Evolutionary conservation across 1,140 invertebrate species (phyloP).

Genomic region (Formica exsecta): DNA sequence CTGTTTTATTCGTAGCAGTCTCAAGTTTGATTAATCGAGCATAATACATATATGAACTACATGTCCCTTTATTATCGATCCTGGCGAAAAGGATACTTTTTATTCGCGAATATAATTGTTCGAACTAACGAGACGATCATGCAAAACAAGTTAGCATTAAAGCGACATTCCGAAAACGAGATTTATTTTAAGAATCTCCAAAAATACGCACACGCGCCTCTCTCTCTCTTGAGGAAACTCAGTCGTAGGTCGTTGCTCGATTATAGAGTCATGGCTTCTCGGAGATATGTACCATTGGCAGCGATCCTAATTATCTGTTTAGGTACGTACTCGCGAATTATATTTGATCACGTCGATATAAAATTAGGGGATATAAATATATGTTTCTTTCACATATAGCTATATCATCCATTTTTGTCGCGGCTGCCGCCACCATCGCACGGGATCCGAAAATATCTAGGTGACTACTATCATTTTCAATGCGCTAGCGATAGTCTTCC

Average conservation of each 20-base stretch:
- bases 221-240: conserved; percentile 54
- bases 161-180: conserved; percentile 63
- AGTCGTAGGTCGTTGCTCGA: conserved; percentile 65
- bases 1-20: conserved; percentile 16
- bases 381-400: conserved; percentile 32
- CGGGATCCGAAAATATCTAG: conserved; percentile 10
- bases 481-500: background rate
- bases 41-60: background rate
- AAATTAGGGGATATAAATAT: background rate
- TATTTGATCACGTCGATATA: background rate
- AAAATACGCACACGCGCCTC: conserved; percentile 71
- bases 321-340: conserved; percentile 59
- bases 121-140: background rate
- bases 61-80: background rate
- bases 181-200: conserved; percentile 79
- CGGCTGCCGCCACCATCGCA: background rate
- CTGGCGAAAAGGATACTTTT: background rate
- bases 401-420: conserved; percentile 1
- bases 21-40: conserved; percentile 33
- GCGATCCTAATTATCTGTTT: conserved; percentile 57
- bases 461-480: conserved; percentile 11
- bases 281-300: conserved; percentile 14
- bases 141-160: conserved; percentile 4
- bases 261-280: conserved; percentile 67
- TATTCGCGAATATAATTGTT: conserved; percentile 36